Conservation (phyloP, 2,113 vertebrate genomes). For the Megatriorchis doriae region DNA sequence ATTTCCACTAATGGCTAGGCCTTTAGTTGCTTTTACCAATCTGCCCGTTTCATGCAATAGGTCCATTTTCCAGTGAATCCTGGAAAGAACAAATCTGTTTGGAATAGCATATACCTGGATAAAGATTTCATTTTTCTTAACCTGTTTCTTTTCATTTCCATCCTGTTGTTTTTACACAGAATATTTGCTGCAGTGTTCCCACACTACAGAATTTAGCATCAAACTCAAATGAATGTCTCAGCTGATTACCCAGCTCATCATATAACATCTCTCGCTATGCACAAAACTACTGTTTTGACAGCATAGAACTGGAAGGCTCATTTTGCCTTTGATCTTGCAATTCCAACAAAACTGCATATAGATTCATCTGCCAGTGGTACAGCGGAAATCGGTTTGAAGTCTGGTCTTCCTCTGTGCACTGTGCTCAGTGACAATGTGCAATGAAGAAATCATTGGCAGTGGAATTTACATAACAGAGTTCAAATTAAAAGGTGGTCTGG, state of each 20-base stretch:
- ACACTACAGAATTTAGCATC: not conserved
- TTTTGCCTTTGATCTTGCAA: not conserved
- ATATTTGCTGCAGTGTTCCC: not conserved
- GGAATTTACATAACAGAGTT: not conserved
- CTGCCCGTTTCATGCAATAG: not conserved
- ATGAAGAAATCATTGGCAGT: not conserved
- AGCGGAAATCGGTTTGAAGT: not conserved
- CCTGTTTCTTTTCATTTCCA: not conserved
- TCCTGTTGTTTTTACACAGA: not conserved
- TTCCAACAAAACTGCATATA: not conserved
- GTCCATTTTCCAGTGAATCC: not conserved
- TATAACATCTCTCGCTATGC: not conserved
- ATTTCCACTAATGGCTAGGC: not conserved
- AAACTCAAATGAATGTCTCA: not conserved
- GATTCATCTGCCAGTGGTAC: not conserved
- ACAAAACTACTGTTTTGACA: not conserved
- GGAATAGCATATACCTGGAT: not conserved
- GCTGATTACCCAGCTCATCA: not conserved
- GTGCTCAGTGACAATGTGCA: not conserved
- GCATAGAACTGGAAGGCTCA: not conserved
- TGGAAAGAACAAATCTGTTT: not conserved
- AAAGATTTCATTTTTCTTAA: not conserved
- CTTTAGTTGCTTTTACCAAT: not conserved
- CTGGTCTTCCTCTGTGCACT: not conserved
- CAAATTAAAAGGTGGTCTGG: not conserved